phyloP scores from a whole-genome alignment of 2,113 vertebrate species.

The Sinocyclocheilus maitianheensis region DNA sequence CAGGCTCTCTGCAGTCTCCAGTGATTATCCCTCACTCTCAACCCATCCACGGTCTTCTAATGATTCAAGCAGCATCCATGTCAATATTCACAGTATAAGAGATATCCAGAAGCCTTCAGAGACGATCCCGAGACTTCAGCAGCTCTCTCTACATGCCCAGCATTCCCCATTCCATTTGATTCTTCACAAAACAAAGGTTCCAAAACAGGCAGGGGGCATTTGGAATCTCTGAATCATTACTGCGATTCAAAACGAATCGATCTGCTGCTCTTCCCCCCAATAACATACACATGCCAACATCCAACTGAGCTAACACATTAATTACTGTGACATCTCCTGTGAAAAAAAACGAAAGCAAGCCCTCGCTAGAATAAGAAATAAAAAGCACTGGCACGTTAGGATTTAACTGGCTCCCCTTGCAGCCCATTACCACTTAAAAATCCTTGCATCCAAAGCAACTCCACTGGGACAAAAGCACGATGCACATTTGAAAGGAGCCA shows the following conservation, averaged over 20 bases:
- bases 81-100: conserved; percentile 57
- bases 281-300: conserved; percentile 31
- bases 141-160: conserved; percentile 22
- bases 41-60: conserved; percentile 73
- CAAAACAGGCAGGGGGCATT: conserved; percentile 40
- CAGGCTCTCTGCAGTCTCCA: conserved; percentile 73
- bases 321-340: conserved; percentile 27
- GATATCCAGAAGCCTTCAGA: conserved; percentile 45
- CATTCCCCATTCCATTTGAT: conserved; percentile 48
- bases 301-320: conserved; percentile 24
- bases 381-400: not conserved
- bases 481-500: conserved; percentile 32
- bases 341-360: not conserved
- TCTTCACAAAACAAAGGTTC: conserved; percentile 50
- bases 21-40: conserved; percentile 71
- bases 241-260: conserved; percentile 44
- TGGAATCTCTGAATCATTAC: conserved; percentile 32
- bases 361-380: not conserved
- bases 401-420: conserved; percentile 12
- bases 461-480: conserved; percentile 15
- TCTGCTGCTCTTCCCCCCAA: conserved; percentile 23
- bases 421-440: conserved; percentile 35
- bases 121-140: conserved; percentile 51
- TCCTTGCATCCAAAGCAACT: not conserved
- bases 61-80: conserved; percentile 63